A percentile compares a stretch with the other conserved stretches of the same genome.
phyloP scores from a whole-genome alignment of 2,797 vertebrate genomes.

The Leptatherina wallacei region DNA sequence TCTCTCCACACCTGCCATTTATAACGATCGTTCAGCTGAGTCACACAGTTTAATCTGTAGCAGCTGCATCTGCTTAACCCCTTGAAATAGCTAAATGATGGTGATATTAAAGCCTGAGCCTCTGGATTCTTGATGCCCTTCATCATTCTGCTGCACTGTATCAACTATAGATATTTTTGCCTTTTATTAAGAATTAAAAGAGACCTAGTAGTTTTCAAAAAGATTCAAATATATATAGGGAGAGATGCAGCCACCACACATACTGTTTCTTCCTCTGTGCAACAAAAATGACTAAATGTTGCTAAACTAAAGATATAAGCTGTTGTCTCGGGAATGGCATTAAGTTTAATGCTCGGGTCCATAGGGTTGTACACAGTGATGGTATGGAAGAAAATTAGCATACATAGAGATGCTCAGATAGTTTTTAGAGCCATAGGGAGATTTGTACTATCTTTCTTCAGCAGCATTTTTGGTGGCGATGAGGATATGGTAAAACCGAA shows the following conservation, averaged over 20 bases:
- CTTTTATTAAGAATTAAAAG: not conserved
- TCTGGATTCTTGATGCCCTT: not conserved
- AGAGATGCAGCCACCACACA: not conserved
- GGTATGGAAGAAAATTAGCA: not conserved
- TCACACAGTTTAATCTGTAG: slow-evolving; percentile 48
- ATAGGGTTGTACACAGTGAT: not conserved
- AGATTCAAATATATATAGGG: not conserved
- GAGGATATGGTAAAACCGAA: not conserved
- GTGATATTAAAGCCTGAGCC: not conserved
- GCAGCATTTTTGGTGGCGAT: not conserved
- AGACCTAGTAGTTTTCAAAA: not conserved
- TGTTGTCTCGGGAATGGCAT: not conserved
- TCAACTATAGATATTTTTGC: not conserved
- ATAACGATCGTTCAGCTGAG: slow-evolving; percentile 24
- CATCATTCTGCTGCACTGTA: not conserved
- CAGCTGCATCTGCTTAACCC: slow-evolving; percentile 46
- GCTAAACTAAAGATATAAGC: not conserved
- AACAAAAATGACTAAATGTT: not conserved
- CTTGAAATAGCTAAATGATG: slow-evolving; percentile 27
- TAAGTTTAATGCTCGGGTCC: not conserved
- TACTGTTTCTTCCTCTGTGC: not conserved
- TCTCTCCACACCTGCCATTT: slow-evolving; percentile 61
- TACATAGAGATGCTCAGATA: not conserved
- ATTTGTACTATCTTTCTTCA: not conserved
- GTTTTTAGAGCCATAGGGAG: not conserved